Evolutionary conservation across 2,113 vertebrate species (phyloP), one percentile per base, ranked within the genome.

Genomic region (Nettapus auritus): DNA sequence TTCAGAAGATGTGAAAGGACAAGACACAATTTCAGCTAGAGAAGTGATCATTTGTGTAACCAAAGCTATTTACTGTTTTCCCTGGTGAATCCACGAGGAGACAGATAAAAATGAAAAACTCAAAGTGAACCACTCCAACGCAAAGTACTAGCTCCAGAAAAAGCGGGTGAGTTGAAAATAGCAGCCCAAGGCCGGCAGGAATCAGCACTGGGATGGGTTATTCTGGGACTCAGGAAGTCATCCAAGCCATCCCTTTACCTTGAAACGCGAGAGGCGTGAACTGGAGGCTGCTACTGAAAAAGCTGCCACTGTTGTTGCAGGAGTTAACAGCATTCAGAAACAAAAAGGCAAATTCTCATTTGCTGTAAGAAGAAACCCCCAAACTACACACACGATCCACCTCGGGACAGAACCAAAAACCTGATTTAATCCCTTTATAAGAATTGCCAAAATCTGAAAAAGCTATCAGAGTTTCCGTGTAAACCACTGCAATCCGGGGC

Each of bases 221-320:
- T 95, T 96, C 91, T 8, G 18, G 82, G 84, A 89, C 42, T 21
- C 93, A 91, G 91, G 93, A 95, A 94, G n/a, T 73, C 75, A 96
- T 91, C 67, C 71, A 95, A 79, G 5, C 56, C 83, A 92, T 84
- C 84, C 81, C 82, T 85, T 92, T 22, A 89, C 87, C 87, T 91
- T 87, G 89, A 75, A 91, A 91, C 46, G 74, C 28, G 33, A 68
- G 42, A 73, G 82, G 18, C 81, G 59, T 7, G 36, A 94, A 76
- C 69, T 29, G 62, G 17, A 91, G n/a, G 5, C 31, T 42, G 69
- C 56, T 59, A n/a, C 18, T 67, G 46, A 22, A 48, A 48, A 22
- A 48, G 10, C 46, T 22, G 46, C 46, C 46, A 22, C 46, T 22
- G 20, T 22, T 48, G 46, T 48, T 48, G 20, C 46, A 48, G 20